A percentile compares a stretch with the other conserved stretches of the same genome.
Conservation (phyloP, 2,113 vertebrate species). For the Oreocharis arfaki region DNA sequence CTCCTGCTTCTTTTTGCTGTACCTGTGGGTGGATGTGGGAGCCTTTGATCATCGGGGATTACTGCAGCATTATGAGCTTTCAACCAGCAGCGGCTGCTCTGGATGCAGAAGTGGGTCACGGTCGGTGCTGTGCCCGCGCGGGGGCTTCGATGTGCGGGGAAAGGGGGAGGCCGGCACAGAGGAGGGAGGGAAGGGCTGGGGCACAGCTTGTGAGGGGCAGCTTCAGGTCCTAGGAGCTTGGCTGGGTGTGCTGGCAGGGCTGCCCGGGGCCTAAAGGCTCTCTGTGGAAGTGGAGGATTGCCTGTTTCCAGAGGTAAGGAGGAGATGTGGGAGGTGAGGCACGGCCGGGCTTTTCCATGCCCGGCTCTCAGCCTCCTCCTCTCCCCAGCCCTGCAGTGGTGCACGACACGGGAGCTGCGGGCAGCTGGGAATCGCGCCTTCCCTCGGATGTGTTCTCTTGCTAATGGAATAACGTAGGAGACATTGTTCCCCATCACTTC, state of each 20-base stretch:
- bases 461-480: neutral
- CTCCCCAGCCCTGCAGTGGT: rapidly evolving
- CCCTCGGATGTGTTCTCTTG: neutral
- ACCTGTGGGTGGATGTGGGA: neutral
- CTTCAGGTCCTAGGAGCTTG: rapidly evolving
- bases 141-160: neutral
- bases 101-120: neutral
- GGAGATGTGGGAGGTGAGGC: neutral
- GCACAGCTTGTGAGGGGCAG: rapidly evolving
- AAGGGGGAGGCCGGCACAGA: neutral
- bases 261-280: rapidly evolving
- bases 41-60: neutral
- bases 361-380: neutral
- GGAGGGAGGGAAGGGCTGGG: neutral
- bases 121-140: rapidly evolving
- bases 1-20: neutral
- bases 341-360: rapidly evolving
- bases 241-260: neutral
- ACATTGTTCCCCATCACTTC: neutral
- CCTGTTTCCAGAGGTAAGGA: neutral
- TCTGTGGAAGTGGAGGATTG: rapidly evolving
- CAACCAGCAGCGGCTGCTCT: neutral
- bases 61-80: neutral
- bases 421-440: neutral
- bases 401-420: rapidly evolving